Evolutionary conservation across 1,140 invertebrate species (phyloP).

Genomic region (Spodoptera litura): DNA sequence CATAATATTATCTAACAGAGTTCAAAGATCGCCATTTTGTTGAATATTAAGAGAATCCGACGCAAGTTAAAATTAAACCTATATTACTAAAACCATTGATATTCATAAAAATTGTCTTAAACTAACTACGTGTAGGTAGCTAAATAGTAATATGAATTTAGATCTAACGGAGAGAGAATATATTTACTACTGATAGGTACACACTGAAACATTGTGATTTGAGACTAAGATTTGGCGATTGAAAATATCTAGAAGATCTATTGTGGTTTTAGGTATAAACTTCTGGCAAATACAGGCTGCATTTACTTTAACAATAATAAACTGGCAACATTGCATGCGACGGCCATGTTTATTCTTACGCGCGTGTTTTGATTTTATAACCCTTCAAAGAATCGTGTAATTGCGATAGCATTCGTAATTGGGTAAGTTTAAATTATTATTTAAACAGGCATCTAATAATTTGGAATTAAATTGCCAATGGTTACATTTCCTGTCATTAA

Average conservation of each 20-base stretch:
- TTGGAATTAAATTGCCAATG: not conserved
- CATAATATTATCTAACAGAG: slow-evolving; percentile 71
- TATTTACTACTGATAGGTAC: slow-evolving; percentile 50
- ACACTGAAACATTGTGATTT: slow-evolving; percentile 54
- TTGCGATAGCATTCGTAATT: not conserved
- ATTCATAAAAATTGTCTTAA: slow-evolving; percentile 54
- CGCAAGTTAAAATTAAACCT: slow-evolving; percentile 76
- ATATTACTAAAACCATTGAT: slow-evolving; percentile 57
- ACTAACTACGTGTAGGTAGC: slow-evolving; percentile 51
- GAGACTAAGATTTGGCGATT: slow-evolving; percentile 57
- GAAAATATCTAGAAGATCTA: slow-evolving; percentile 48
- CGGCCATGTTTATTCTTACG: not conserved
- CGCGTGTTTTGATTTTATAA: not conserved
- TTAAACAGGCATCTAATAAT: not conserved
- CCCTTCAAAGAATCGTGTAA: no score
- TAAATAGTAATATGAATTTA: slow-evolving; percentile 52
- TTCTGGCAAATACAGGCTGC: slow-evolving; percentile 78
- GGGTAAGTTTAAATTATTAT: not conserved
- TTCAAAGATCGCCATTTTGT: slow-evolving; percentile 67
- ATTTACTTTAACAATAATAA: not conserved
- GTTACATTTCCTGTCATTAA: not conserved
- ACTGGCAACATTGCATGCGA: slow-evolving; percentile 13
- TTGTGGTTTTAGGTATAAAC: slow-evolving; percentile 56
- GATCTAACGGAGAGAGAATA: slow-evolving; percentile 47
- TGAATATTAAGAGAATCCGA: slow-evolving; percentile 70